These are phyloP conservation scores for Diadromus collaris DNA, from an alignment of 2,888 invertebrate species.

Conservation along the genomic window DNA sequence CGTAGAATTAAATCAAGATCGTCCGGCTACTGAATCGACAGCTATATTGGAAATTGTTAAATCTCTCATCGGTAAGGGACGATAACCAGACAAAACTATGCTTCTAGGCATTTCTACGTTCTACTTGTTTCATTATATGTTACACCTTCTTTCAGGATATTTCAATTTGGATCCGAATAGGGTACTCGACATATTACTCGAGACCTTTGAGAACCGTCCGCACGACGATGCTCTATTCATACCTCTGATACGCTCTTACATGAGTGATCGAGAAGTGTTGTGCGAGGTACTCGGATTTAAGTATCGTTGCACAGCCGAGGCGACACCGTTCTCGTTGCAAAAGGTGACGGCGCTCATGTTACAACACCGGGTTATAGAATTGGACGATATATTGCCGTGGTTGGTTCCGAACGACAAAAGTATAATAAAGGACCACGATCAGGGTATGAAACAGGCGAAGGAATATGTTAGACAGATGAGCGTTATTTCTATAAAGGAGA, in stretches of 20 bases:
- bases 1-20: conserved; percentile 94
- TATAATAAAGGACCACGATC: conserved; percentile 91
- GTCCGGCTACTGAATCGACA: conserved; percentile 83
- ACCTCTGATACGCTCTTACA: conserved; percentile 92
- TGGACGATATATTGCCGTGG: conserved; percentile 96
- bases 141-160: conserved; percentile 86
- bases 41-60: conserved; percentile 93
- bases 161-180: conserved; percentile 99
- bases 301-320: conserved; percentile 83
- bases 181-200: conserved; percentile 97
- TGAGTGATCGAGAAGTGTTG: conserved; percentile 93
- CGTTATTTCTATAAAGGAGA: conserved; percentile 90
- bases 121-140: background rate
- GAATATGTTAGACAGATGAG: conserved; percentile 94
- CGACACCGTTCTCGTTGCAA: conserved; percentile 92
- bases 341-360: conserved; percentile 94
- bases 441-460: conserved; percentile 90
- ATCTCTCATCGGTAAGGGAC: conserved; percentile 91
- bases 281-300: conserved; percentile 98
- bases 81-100: background rate
- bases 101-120: background rate
- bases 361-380: conserved; percentile 91
- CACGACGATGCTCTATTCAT: conserved; percentile 91
- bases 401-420: conserved; percentile 93
- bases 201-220: conserved; percentile 96